Evolutionary conservation across 2,888 invertebrate species (phyloP).

Genomic region (Drosophila vallismaia): DNA sequence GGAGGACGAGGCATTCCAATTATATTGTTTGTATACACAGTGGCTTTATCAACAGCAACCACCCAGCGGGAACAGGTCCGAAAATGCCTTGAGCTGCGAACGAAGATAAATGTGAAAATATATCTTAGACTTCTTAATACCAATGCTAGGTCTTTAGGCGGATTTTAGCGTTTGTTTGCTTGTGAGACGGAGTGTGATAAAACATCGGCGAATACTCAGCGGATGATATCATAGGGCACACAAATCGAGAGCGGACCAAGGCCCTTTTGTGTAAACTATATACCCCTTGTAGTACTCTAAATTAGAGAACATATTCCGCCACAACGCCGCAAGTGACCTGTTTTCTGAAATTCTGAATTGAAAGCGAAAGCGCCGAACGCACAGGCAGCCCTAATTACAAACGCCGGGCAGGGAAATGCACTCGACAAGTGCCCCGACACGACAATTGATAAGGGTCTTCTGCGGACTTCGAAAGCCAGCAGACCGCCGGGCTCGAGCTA

Average conservation of each 20-base stretch:
- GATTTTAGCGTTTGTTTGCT: slow-evolving; percentile 26
- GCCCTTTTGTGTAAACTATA: background rate
- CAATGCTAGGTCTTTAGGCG: slow-evolving; percentile 55
- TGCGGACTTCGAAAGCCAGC: background rate
- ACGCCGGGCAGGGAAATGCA: slow-evolving; percentile 37
- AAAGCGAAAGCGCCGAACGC: slow-evolving; percentile 46
- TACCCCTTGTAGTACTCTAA: slow-evolving; percentile 40
- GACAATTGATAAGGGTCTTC: slow-evolving; percentile 58
- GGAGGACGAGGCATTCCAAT: slow-evolving; percentile 19
- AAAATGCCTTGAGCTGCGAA: slow-evolving; percentile 43
- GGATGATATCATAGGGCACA: slow-evolving; percentile 71
- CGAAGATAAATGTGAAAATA: slow-evolving; percentile 61
- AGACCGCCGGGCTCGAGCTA: slow-evolving; percentile 26
- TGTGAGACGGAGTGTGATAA: slow-evolving; percentile 51
- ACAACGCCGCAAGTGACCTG: slow-evolving; percentile 51
- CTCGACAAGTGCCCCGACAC: slow-evolving; percentile 23
- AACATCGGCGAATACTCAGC: slow-evolving; percentile 57
- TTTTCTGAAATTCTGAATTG: slow-evolving; percentile 51
- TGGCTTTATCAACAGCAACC: slow-evolving; percentile 60
- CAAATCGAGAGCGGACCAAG: slow-evolving; percentile 16
- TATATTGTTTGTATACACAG: slow-evolving; percentile 45
- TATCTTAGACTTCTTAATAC: slow-evolving; percentile 50
- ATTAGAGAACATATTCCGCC: slow-evolving; percentile 38
- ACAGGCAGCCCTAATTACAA: slow-evolving; percentile 49
- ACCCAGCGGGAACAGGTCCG: slow-evolving; percentile 28